Evolutionary conservation across 2,888 invertebrate genomes (phyloP).

Genomic region (Campoplex capitator): DNA sequence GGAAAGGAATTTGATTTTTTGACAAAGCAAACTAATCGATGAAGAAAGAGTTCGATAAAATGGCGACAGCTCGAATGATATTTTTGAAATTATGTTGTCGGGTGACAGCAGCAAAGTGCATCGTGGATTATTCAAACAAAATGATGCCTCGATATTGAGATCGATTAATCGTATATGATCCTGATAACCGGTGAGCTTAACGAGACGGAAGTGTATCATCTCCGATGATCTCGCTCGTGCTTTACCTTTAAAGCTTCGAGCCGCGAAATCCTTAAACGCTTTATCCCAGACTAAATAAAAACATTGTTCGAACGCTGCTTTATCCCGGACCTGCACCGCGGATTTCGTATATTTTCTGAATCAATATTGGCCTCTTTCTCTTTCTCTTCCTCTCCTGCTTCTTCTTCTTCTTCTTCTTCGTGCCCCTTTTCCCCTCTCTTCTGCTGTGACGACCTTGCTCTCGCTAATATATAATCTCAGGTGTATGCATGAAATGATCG

Average conservation of each 20-base stretch:
- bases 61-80: neutral
- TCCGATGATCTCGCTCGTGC: slow-evolving; percentile 48
- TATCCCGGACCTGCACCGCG: slow-evolving; percentile 75
- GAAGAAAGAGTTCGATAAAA: neutral
- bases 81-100: neutral
- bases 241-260: slow-evolving; percentile 32
- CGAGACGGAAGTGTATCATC: slow-evolving; percentile 52
- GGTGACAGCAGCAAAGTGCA: neutral
- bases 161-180: slow-evolving; percentile 45
- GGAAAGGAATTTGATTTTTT: too few relatives aligned
- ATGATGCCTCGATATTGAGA: neutral
- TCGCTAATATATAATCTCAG: slow-evolving; percentile 56
- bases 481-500: slow-evolving; percentile 37
- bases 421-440: slow-evolving; percentile 1
- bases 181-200: neutral
- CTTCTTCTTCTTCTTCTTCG: slow-evolving; percentile 10
- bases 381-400: slow-evolving; percentile 25
- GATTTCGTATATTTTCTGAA: slow-evolving; percentile 83
- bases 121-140: neutral
- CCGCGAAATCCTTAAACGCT: slow-evolving; percentile 74
- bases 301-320: slow-evolving; percentile 76
- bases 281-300: slow-evolving; percentile 82
- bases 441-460: slow-evolving; percentile 58
- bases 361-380: slow-evolving; percentile 80
- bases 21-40: neutral